Percentiles rank a stretch among this genome's conserved stretches.
These are phyloP conservation scores for Odocoileus hemionus DNA, from an alignment of 2,113 vertebrate genomes.

Conservation along the genomic window DNA sequence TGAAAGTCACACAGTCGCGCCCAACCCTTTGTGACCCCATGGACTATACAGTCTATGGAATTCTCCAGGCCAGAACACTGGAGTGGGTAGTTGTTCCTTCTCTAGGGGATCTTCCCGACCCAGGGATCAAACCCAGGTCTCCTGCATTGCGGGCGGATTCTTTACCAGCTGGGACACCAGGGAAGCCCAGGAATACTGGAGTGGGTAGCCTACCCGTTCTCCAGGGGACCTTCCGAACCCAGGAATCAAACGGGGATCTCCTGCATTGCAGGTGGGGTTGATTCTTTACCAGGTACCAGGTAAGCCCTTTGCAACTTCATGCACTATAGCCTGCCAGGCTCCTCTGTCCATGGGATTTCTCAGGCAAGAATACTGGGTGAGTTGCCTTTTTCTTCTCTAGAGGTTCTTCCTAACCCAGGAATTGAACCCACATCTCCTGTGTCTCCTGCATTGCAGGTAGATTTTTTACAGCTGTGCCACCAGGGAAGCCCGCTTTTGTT, in stretches of 20 bases:
- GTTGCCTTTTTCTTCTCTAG: background rate
- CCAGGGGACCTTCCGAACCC: background rate
- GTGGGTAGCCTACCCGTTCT: background rate
- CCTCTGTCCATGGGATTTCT: background rate
- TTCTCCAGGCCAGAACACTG: background rate
- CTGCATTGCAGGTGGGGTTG: background rate
- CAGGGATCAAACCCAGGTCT: background rate
- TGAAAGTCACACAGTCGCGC: background rate
- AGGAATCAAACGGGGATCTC: background rate
- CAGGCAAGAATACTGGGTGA: background rate
- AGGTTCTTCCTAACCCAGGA: background rate
- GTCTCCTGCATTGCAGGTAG: background rate
- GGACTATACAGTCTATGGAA: background rate
- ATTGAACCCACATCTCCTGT: background rate
- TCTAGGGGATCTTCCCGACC: background rate
- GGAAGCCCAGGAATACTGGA: background rate
- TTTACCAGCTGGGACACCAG: background rate
- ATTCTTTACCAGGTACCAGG: background rate
- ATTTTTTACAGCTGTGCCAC: background rate
- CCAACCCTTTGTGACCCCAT: background rate
- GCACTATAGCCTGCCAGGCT: background rate
- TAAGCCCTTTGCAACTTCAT: background rate
- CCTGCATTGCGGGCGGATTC: background rate
- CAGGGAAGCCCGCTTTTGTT: background rate
- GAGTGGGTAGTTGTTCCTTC: background rate